phyloP scores from a whole-genome alignment of 2,888 invertebrate species.

The Halictus quadricinctus region DNA sequence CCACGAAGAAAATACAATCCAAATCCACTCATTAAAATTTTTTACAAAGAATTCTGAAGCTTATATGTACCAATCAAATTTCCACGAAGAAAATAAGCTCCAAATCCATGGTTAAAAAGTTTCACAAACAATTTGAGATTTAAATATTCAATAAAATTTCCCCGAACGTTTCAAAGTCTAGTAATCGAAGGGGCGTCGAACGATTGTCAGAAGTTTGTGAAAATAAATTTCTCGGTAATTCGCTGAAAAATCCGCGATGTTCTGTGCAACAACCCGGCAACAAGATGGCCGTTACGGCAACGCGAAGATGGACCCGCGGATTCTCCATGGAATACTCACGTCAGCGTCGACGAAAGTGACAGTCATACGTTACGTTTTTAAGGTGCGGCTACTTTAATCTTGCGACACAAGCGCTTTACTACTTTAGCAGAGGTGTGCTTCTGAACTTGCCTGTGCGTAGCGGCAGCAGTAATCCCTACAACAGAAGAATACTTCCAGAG shows the following conservation, averaged over 20 bases:
- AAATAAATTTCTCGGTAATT: background rate
- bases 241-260: background rate
- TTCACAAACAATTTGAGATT: background rate
- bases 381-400: slow-evolving; percentile 76
- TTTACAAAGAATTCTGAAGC: no score
- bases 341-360: slow-evolving; percentile 67
- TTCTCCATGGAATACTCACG: slow-evolving; percentile 68
- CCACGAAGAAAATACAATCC: no score
- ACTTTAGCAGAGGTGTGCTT: slow-evolving; percentile 74
- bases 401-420: slow-evolving; percentile 77
- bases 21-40: no score
- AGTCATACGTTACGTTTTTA: slow-evolving; percentile 68
- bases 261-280: slow-evolving; percentile 5
- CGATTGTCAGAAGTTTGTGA: background rate
- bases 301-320: slow-evolving; percentile 45
- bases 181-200: background rate
- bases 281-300: background rate
- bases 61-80: background rate
- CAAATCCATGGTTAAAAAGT: background rate
- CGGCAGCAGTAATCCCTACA: slow-evolving; percentile 82
- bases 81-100: background rate
- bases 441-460: slow-evolving; percentile 82
- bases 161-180: background rate
- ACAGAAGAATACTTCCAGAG: slow-evolving; percentile 81
- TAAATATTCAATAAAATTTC: background rate